A percentile compares a stretch with the other conserved stretches of the same genome.
Evolutionary conservation across 2,888 invertebrate species (phyloP).

Genomic region (Lasioglossum marginatum): DNA sequence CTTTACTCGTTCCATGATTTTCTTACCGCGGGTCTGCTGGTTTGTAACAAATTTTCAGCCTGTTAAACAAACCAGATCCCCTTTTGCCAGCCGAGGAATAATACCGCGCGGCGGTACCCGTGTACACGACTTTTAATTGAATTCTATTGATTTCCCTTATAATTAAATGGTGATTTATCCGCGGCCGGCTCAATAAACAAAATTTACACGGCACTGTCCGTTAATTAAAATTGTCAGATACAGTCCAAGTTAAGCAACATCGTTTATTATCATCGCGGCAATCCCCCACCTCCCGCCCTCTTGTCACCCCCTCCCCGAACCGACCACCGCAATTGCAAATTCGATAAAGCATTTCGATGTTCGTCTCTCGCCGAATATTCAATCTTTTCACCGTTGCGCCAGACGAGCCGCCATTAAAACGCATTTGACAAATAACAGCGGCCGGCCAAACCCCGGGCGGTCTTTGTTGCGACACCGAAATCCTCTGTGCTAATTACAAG

Average conservation of each 20-base stretch:
- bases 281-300: not conserved
- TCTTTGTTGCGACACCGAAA: not conserved
- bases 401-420: not conserved
- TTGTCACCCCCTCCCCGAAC: rapidly evolving
- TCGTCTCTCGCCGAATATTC: slow-evolving; percentile 10
- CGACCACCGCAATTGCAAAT: slow-evolving; percentile 16
- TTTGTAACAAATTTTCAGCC: slow-evolving; percentile 6
- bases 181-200: slow-evolving; percentile 11
- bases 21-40: not conserved
- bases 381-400: not conserved
- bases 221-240: slow-evolving; percentile 29
- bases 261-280: slow-evolving; percentile 9
- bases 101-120: not conserved
- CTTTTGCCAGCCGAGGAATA: not conserved
- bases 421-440: slow-evolving; percentile 4
- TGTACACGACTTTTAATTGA: slow-evolving; percentile 15
- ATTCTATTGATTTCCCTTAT: slow-evolving; percentile 2
- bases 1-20: not conserved
- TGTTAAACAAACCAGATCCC: slow-evolving; percentile 1
- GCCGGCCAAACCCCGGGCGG: not conserved
- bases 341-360: slow-evolving; percentile 14
- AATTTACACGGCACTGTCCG: not conserved
- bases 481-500: not conserved
- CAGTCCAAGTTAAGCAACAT: slow-evolving; percentile 16
- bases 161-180: slow-evolving; percentile 33